Evolutionary conservation across 2,888 invertebrate genomes (phyloP).

Genomic region (Sarcophaga rosellei): DNA sequence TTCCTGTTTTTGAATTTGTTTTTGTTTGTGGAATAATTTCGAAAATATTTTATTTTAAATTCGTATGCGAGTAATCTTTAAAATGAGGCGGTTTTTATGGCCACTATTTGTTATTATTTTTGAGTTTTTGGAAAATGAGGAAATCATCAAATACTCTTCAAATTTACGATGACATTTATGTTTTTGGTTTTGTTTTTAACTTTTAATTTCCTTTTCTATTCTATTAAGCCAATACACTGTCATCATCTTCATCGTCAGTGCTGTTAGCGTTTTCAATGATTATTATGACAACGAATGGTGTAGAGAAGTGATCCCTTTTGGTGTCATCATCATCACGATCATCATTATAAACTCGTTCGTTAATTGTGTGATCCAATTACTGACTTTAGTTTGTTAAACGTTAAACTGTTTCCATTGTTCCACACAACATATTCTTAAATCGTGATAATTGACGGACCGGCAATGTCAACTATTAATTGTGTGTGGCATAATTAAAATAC

Average conservation of each 20-base stretch:
- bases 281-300: slow-evolving; percentile 15
- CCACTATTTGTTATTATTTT: slow-evolving; percentile 36
- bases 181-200: slow-evolving; percentile 35
- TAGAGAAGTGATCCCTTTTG: slow-evolving; percentile 39
- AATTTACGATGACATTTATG: slow-evolving; percentile 79
- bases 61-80: slow-evolving; percentile 12
- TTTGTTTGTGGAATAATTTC: too few relatives aligned
- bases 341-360: slow-evolving; percentile 51
- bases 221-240: not conserved
- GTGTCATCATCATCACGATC: not conserved
- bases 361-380: slow-evolving; percentile 67
- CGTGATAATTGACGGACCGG: slow-evolving; percentile 57
- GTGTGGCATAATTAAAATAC: slow-evolving; percentile 73
- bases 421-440: slow-evolving; percentile 47
- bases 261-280: not conserved
- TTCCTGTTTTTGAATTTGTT: too few relatives aligned
- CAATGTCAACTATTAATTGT: slow-evolving; percentile 73
- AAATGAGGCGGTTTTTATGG: slow-evolving; percentile 62
- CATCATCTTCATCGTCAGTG: not conserved
- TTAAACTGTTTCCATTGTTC: slow-evolving; percentile 28
- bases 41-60: too few relatives aligned
- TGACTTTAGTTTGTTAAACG: slow-evolving; percentile 40
- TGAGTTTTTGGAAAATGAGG: slow-evolving; percentile 18
- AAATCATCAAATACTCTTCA: slow-evolving; percentile 61
- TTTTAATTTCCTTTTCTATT: slow-evolving; percentile 52